Evolutionary conservation across 2,113 vertebrate genomes (phyloP).

Genomic region (Triplophysa dalaica): DNA sequence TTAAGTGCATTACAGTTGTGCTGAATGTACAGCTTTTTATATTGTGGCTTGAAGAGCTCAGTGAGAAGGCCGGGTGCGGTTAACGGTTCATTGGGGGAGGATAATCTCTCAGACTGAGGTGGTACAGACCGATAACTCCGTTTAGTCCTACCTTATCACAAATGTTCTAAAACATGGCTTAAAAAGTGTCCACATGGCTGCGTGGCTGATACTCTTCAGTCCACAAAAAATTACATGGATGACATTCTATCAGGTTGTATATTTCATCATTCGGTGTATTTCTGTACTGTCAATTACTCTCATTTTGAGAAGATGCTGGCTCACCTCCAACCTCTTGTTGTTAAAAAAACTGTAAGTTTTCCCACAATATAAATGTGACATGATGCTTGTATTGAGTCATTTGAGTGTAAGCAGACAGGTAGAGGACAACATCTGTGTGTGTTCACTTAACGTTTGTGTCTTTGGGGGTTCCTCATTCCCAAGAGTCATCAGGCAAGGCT

Average conservation of each 20-base stretch:
- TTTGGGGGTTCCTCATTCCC: conserved; percentile 53
- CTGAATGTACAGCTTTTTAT: conserved; percentile 78
- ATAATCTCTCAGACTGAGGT: conserved; percentile 65
- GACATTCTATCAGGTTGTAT: not conserved
- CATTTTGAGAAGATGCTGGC: not conserved
- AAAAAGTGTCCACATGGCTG: conserved; percentile 44
- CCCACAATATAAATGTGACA: conserved; percentile 11
- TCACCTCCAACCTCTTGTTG: not conserved
- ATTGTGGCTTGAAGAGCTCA: conserved; percentile 73
- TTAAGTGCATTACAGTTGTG: conserved; percentile 71
- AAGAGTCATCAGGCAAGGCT: conserved; percentile 63
- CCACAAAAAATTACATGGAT: not conserved
- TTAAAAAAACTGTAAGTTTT: conserved; percentile 37
- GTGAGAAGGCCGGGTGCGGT: conserved; percentile 70
- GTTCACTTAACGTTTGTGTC: conserved; percentile 56
- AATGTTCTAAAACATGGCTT: conserved; percentile 47
- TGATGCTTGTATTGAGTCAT: conserved; percentile 28
- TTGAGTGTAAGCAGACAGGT: conserved; percentile 31
- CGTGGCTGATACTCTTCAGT: conserved; percentile 29
- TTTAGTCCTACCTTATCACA: conserved; percentile 48
- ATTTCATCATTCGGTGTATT: conserved; percentile 3
- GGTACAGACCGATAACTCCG: conserved; percentile 61
- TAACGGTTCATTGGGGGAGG: conserved; percentile 62
- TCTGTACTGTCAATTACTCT: not conserved
- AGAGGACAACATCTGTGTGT: conserved; percentile 55